phyloP scores from a whole-genome alignment of 2,113 vertebrate species.

The Centropus unirufus region DNA sequence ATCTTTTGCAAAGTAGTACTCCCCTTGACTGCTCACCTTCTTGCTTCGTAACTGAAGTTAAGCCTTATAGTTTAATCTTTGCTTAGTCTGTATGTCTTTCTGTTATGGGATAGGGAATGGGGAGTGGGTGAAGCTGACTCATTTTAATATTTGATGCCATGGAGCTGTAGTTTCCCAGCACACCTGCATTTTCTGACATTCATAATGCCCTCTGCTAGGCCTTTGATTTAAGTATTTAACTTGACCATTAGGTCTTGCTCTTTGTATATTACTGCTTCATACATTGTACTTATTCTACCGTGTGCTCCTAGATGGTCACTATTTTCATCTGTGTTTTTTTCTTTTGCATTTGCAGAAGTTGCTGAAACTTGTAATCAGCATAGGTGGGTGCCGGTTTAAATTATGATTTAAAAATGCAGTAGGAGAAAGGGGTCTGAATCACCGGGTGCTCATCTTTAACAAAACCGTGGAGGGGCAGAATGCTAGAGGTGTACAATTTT shows the following conservation, averaged over 20 bases:
- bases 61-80: neutral
- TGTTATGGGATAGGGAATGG: neutral
- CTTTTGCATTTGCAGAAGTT: neutral
- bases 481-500: neutral
- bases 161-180: slow-evolving; percentile 15
- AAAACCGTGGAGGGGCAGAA: neutral
- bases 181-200: slow-evolving; percentile 47
- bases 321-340: neutral
- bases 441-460: neutral
- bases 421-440: neutral
- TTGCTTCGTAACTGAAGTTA: neutral
- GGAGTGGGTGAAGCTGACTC: neutral
- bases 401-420: neutral
- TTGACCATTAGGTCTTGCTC: slow-evolving; percentile 20
- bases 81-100: neutral
- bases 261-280: neutral
- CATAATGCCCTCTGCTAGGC: neutral
- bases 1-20: neutral
- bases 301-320: neutral
- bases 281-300: neutral
- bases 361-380: neutral
- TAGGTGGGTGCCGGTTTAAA: neutral
- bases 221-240: slow-evolving; percentile 42
- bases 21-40: neutral
- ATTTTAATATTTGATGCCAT: neutral